These are phyloP conservation scores for Parapristionchus giblindavisi DNA, from an alignment of 2,888 invertebrate genomes.

Conservation along the genomic window DNA sequence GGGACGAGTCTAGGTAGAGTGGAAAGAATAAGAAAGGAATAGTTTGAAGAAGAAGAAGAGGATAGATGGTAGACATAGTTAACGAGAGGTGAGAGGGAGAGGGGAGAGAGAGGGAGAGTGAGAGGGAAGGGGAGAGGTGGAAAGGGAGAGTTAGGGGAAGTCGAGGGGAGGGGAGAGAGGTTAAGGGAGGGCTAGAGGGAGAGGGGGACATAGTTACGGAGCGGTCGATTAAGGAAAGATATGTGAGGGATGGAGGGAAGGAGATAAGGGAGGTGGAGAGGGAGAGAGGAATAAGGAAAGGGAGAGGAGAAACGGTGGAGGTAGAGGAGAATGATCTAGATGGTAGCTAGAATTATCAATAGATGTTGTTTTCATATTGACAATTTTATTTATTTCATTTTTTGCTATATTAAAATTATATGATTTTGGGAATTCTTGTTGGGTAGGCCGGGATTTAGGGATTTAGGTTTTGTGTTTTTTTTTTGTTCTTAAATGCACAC, in stretches of 20 bases:
- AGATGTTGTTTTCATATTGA: no score
- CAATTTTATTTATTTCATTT: no score
- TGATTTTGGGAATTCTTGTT: no score
- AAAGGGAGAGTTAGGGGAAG: neutral
- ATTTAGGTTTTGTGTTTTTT: no score
- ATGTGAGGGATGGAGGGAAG: no score
- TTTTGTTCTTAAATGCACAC: no score
- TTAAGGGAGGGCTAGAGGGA: neutral
- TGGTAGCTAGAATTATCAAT: no score
- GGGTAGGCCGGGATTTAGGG: no score
- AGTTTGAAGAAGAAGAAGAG: neutral
- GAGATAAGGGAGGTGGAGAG: neutral
- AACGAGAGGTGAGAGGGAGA: neutral
- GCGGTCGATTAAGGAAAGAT: no score
- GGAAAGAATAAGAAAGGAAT: neutral
- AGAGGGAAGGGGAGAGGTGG: neutral
- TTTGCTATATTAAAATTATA: no score
- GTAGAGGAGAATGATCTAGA: no score
- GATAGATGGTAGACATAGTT: neutral
- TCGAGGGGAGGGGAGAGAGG: neutral
- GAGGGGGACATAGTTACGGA: neutral
- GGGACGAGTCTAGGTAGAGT: neutral
- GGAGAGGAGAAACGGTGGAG: neutral
- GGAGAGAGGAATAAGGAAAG: neutral
- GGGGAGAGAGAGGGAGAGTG: neutral